Base-by-base conservation (phyloP, 2,113 vertebrate species). In the Oreochromis niloticus region DNA sequence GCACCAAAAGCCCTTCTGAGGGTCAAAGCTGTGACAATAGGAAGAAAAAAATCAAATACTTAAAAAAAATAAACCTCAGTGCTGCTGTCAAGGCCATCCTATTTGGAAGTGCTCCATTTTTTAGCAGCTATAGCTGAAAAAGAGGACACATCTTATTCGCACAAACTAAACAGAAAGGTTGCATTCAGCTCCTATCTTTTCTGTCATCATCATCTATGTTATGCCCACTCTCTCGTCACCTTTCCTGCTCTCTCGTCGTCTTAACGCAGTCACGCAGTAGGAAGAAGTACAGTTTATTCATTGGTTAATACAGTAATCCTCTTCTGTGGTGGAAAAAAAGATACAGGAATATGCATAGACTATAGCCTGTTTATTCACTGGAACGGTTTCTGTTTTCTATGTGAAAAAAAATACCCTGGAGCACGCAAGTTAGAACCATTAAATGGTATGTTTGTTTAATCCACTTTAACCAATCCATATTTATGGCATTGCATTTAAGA, bases 1-100 rank as follows among this genome's bases (percentile, higher is more conserved):
- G 95, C 98, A 99, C 98, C 99, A 99, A 92, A 99, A 99, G 32
- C 98, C 98, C 96, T 99, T 99, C 95, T 99, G 98, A 82, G 98
- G 98, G 94, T 99, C 98, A 3, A 99, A 99, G 89, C 98, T 99
- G 95, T 22, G 90, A 95, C 78, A 63, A 57, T 16, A 86, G 27
- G 50, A 9, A 59, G 8, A 14, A 41, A 71, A 17, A n/a, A 68
- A 22, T 17, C 2, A 19, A 34, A 52, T 32, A 27, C 2, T 39
- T 27, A 41, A 71, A 52, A 34, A 57, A 52, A 39, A 59, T 9
- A 24, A 63, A 55, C 30, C 4, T 30, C 41, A 52, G 41, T n/a
- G 43, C 5, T 50, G 63, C 61, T 56, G 17, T 78, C 73, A 52
- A 52, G 73, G 17, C 73, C 17, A 34, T 52, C 22, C 57, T 16